These are phyloP conservation scores for Athripsodes cinereus DNA, from an alignment of 2,888 invertebrate genomes.

Conservation along the genomic window DNA sequence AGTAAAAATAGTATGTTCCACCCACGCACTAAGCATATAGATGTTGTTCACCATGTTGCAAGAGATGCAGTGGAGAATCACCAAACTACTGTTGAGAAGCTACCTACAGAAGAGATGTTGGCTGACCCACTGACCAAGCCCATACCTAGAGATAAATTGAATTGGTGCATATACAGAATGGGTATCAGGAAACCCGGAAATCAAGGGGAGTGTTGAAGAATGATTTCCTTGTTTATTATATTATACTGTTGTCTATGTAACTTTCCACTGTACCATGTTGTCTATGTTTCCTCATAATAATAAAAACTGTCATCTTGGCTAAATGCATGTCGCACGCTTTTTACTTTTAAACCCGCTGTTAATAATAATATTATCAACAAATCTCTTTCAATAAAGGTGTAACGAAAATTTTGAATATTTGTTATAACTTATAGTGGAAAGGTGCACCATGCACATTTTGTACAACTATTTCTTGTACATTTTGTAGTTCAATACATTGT, in stretches of 20 bases:
- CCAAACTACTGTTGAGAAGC: neutral
- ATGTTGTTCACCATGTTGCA: neutral
- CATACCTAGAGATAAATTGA: neutral
- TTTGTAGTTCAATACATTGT: too few relatives aligned
- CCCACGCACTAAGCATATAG: neutral
- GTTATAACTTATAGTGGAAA: too few relatives aligned
- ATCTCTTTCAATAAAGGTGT: too few relatives aligned
- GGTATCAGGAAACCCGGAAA: neutral
- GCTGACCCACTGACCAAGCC: neutral
- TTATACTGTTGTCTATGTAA: neutral
- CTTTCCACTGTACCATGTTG: too few relatives aligned
- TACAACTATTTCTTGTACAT: too few relatives aligned
- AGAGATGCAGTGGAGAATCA: neutral
- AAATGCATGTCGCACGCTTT: too few relatives aligned
- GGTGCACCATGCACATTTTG: too few relatives aligned
- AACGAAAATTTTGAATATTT: too few relatives aligned
- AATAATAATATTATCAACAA: too few relatives aligned
- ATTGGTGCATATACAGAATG: neutral
- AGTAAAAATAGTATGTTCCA: neutral
- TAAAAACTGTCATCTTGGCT: too few relatives aligned
- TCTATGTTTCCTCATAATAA: too few relatives aligned
- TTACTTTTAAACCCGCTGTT: too few relatives aligned
- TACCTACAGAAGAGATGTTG: neutral
- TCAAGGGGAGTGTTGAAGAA: conserved; percentile 6
- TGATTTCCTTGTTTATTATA: neutral